Evolutionary conservation across 2,797 vertebrate species (phyloP).

Genomic region (Cirrhinus molitorella): DNA sequence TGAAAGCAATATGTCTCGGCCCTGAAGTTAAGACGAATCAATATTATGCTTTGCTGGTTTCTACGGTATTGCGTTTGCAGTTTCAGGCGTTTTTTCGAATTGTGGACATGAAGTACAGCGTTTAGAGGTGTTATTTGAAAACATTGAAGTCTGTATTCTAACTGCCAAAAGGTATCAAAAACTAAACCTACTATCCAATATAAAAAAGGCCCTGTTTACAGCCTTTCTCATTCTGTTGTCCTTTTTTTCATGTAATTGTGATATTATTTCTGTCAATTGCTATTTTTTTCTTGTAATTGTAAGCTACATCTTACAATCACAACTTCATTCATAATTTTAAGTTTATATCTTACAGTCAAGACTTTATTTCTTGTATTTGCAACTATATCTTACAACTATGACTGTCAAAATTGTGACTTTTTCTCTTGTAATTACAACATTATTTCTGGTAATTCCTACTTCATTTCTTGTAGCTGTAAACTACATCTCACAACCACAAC

Average conservation of each 20-base stretch:
- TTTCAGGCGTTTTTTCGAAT: background rate
- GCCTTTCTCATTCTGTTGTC: too few relatives aligned
- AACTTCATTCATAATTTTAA: too few relatives aligned
- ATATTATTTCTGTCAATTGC: too few relatives aligned
- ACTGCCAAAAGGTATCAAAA: background rate
- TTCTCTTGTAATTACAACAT: background rate
- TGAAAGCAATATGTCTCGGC: slow-evolving; percentile 20
- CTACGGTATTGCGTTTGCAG: background rate
- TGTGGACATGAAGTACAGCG: background rate
- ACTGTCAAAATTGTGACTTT: background rate
- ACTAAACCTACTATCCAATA: background rate
- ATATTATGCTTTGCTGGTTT: slow-evolving; percentile 27
- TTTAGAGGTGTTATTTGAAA: background rate
- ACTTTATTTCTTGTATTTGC: too few relatives aligned
- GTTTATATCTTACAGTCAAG: too few relatives aligned
- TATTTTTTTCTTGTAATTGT: too few relatives aligned
- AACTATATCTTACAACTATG: too few relatives aligned
- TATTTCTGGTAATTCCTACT: background rate
- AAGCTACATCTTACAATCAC: too few relatives aligned
- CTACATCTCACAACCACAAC: background rate
- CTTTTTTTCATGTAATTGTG: too few relatives aligned
- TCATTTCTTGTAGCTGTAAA: background rate
- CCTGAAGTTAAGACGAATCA: slow-evolving; percentile 14
- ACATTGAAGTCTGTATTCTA: background rate
- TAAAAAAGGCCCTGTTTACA: background rate